Base-by-base conservation (phyloP, 1,140 invertebrate genomes). In the Diabrotica undecimpunctata region DNA sequence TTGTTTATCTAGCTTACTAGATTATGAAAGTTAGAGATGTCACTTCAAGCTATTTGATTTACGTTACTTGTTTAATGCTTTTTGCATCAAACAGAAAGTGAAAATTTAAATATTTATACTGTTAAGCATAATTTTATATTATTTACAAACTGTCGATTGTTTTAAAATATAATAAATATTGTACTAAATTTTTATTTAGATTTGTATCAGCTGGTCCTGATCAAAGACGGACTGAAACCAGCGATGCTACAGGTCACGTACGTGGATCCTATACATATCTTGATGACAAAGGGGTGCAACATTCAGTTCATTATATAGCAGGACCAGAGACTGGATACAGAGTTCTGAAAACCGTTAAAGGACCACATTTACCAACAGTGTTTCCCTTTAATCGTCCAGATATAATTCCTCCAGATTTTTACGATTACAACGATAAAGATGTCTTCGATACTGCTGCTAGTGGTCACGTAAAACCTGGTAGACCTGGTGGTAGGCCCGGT, bases 301-400 rank as follows among this genome's bases (percentile, higher is more conserved):
- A 81, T 60, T 74, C 88, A 0, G 87, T 89, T 3, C 84, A 90
- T 73, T 90, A 90, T 72, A 88, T 89, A 65, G 88, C 88, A 3
- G 88, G 88, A 3, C 88, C 88, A 0, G 85, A 86, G 39, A 90
- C 88, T 38, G 88, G 88, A n/a, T 90, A 89, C 68, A 81, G 87
- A 8, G 85, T 90, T 5, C 79, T 90, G 13, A 86, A 86, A 72
- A 85, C 84, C 68, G 83, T 81, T 46, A 84, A 85, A 70, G 84
- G 84, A 51, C 82, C 83, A 2, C 81, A 81, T 72, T 80, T 85
- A 79, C 72, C 83, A 74, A 66, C 80, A 72, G 64, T 82, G 74
- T 75, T 78, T 76, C 74, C 84, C 73, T 76, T 79, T 69, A 61
- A 78, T 77, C 61, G 75, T 58, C 73, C 74, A 25, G 70, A 79